phyloP scores from a whole-genome alignment of 2,113 vertebrate species.

The Brevimyrus niger region DNA sequence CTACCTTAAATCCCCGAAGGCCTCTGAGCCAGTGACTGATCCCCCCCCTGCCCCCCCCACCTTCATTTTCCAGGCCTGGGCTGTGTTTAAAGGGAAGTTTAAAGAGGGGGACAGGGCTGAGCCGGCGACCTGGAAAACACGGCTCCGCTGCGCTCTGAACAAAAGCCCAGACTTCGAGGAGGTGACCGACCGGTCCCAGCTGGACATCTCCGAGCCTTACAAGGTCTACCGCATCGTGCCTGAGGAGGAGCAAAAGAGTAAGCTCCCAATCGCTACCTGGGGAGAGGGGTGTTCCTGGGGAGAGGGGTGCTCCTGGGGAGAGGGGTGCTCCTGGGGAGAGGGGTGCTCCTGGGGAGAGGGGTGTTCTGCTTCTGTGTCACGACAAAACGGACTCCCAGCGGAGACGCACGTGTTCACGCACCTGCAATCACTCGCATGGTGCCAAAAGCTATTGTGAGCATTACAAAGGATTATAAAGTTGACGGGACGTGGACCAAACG shows the following conservation, averaged over 20 bases:
- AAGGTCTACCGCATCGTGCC: constrained; percentile 96
- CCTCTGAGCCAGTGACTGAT: neutral
- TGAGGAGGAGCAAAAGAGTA: constrained; percentile 91
- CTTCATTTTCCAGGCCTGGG: constrained; percentile 74
- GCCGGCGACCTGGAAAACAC: constrained; percentile 96
- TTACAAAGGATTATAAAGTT: neutral
- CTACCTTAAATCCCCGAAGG: neutral
- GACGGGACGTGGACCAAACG: neutral
- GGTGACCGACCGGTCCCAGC: constrained; percentile 88
- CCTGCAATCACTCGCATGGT: neutral
- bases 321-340: too few species aligned
- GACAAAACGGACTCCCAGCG: too few species aligned
- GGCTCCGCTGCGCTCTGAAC: constrained; percentile 90
- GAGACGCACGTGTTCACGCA: too few species aligned
- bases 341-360: too few species aligned
- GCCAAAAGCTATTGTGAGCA: neutral
- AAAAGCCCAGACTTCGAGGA: constrained; percentile 98
- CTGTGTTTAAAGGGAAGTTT: constrained; percentile 97
- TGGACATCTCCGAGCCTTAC: constrained; percentile 97
- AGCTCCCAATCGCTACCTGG: constrained; percentile 38
- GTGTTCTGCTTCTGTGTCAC: too few species aligned
- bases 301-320: too few species aligned
- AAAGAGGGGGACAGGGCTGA: constrained; percentile 95
- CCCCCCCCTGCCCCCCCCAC: neutral
- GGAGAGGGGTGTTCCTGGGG: too few species aligned